These are phyloP conservation scores for Andricus quercusramuli DNA, from an alignment of 2,888 invertebrate species.

Conservation along the genomic window DNA sequence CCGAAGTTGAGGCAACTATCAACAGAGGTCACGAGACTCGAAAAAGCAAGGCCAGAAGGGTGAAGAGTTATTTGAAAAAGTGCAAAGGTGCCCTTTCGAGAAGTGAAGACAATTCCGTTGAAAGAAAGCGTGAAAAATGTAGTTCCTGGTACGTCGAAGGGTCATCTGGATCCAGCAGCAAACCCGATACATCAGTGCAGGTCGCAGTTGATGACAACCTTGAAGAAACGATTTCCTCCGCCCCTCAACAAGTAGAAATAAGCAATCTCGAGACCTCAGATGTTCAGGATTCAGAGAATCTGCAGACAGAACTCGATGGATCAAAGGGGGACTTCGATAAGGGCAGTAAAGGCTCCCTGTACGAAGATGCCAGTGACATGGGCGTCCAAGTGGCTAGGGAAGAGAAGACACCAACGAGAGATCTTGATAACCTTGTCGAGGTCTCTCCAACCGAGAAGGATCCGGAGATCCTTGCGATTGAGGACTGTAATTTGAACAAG, in stretches of 20 bases:
- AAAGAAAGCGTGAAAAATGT: constrained; percentile 67
- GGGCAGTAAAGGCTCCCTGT: constrained; percentile 61
- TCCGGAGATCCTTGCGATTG: constrained; percentile 50
- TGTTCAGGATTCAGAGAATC: constrained; percentile 33
- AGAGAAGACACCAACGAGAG: constrained; percentile 41
- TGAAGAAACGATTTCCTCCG: constrained; percentile 46
- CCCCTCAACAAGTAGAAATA: constrained; percentile 28
- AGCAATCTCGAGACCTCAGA: constrained; percentile 16
- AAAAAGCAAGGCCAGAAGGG: constrained; percentile 80
- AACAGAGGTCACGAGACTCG: constrained; percentile 77
- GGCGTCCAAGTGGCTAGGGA: constrained; percentile 45
- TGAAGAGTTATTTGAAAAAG: constrained; percentile 80
- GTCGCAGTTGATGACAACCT: constrained; percentile 51
- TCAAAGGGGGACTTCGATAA: constrained; percentile 45
- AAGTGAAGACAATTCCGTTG: constrained; percentile 64
- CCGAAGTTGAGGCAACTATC: constrained; percentile 63
- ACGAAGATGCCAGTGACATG: constrained; percentile 66
- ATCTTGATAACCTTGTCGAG: constrained; percentile 28
- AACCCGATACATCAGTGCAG: constrained; percentile 44
- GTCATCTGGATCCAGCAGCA: constrained; percentile 32
- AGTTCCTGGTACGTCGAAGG: constrained; percentile 71
- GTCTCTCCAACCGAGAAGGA: constrained; percentile 42
- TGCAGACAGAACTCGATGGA: constrained; percentile 12
- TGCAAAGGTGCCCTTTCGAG: constrained; percentile 80
- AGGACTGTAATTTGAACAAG: constrained; percentile 66